These are phyloP conservation scores for Caenorhabditis sp. DNA, from an alignment of 2,888 invertebrate species.

Conservation along the genomic window DNA sequence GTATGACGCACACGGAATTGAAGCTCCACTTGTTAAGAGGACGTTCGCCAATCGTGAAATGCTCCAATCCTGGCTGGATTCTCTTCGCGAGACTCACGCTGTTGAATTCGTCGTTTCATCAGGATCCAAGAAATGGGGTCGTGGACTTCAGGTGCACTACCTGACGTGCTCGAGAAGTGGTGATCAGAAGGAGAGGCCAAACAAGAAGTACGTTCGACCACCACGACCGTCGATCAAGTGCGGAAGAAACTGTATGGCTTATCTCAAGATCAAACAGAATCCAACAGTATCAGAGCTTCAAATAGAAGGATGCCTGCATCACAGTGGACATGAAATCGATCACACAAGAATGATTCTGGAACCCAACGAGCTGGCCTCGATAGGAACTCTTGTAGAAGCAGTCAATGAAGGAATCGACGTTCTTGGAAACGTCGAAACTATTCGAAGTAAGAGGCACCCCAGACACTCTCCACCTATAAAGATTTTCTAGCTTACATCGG, in stretches of 20 bases:
- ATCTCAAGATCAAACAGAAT: slow-evolving; percentile 74
- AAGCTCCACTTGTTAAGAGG: slow-evolving; percentile 70
- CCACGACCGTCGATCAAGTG: slow-evolving; percentile 74
- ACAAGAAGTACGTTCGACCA: slow-evolving; percentile 72
- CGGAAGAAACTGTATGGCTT: slow-evolving; percentile 74
- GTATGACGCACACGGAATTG: slow-evolving; percentile 71
- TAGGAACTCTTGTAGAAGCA: slow-evolving; percentile 56
- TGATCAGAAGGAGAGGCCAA: slow-evolving; percentile 73
- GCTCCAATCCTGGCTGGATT: slow-evolving; percentile 70
- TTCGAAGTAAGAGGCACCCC: slow-evolving; percentile 13
- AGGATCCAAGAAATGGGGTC: slow-evolving; percentile 74
- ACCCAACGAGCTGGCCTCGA: slow-evolving; percentile 60
- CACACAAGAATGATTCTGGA: slow-evolving; percentile 66
- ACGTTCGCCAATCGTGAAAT: slow-evolving; percentile 70
- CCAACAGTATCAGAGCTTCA: slow-evolving; percentile 71
- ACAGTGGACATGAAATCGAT: slow-evolving; percentile 73
- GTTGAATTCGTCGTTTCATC: slow-evolving; percentile 74
- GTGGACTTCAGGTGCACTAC: slow-evolving; percentile 72
- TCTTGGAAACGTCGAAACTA: slow-evolving; percentile 48
- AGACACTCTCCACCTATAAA: not conserved
- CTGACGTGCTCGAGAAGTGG: slow-evolving; percentile 73
- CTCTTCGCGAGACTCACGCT: slow-evolving; percentile 69
- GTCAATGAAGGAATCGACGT: slow-evolving; percentile 64
- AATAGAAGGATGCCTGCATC: slow-evolving; percentile 74
- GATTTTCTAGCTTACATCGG: slow-evolving; percentile 39